phyloP scores from a whole-genome alignment of 2,888 invertebrate genomes.

The Troides helena region DNA sequence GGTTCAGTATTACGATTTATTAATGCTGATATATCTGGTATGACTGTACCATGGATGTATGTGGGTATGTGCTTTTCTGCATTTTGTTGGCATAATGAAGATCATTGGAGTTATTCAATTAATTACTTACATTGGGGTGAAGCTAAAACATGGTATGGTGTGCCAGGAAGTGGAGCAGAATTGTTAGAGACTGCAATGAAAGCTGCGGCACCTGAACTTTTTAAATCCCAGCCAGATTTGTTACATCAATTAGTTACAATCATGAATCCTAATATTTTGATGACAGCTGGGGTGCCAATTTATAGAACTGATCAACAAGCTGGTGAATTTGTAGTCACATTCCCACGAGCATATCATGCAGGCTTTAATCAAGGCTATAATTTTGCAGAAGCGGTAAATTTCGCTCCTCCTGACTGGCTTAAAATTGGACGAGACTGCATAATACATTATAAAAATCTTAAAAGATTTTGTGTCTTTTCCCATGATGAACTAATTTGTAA shows the following conservation, averaged over 20 bases:
- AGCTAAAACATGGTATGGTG: constrained; percentile 91
- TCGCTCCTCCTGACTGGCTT: constrained; percentile 90
- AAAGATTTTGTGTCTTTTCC: constrained; percentile 88
- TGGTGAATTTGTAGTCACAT: constrained; percentile 90
- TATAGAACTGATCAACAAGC: constrained; percentile 86
- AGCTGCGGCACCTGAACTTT: constrained; percentile 86
- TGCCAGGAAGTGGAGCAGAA: constrained; percentile 85
- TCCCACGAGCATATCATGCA: constrained; percentile 89
- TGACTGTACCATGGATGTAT: constrained; percentile 90
- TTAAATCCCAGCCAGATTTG: constrained; percentile 86
- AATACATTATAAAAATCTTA: constrained; percentile 83
- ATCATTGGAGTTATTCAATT: constrained; percentile 91
- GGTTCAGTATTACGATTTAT: constrained; percentile 87
- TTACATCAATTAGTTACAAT: constrained; percentile 89
- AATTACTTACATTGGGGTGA: constrained; percentile 92
- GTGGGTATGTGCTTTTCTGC: constrained; percentile 92
- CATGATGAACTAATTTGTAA: constrained; percentile 90
- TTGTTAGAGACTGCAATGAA: constrained; percentile 86
- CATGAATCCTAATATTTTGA: constrained; percentile 87
- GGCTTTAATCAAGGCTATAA: constrained; percentile 91
- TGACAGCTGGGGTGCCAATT: constrained; percentile 81
- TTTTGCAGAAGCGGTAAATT: constrained; percentile 92
- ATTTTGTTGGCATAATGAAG: constrained; percentile 92
- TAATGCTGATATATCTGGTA: constrained; percentile 87
- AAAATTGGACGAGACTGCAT: constrained; percentile 85